phyloP scores from a whole-genome alignment of 2,113 vertebrate species.

The Cavia aperea region DNA sequence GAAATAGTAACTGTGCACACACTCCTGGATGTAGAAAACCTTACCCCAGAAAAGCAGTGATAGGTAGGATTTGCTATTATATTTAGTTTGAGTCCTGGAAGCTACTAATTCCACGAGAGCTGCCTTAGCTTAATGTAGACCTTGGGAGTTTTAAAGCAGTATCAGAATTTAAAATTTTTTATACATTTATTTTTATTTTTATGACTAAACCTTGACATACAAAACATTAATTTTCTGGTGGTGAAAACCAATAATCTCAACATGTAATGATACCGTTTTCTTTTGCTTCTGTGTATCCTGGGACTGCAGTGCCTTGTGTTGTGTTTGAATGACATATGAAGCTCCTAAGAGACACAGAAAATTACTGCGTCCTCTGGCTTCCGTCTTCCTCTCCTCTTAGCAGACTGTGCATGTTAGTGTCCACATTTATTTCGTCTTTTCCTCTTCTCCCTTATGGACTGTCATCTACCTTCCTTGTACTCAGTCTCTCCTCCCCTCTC shows the following conservation, averaged over 20 bases:
- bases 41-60: background rate
- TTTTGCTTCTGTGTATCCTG: background rate
- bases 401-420: background rate
- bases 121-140: background rate
- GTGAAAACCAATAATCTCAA: background rate
- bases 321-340: background rate
- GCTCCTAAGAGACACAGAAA: background rate
- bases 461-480: background rate
- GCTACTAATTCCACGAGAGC: background rate
- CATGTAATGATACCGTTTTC: background rate
- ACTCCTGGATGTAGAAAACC: background rate
- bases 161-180: background rate
- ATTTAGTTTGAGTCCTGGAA: background rate
- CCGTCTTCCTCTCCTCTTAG: background rate
- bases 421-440: background rate
- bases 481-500: background rate
- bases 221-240: background rate
- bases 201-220: background rate
- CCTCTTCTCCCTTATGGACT: background rate
- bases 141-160: background rate
- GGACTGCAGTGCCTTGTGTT: background rate
- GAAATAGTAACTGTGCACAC: background rate
- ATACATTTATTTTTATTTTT: background rate
- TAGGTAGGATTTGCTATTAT: background rate
- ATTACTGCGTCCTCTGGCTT: fast-evolving